A percentile compares a stretch with the other conserved stretches of the same genome.
Conservation (phyloP, 2,113 vertebrate species). For the Burhinus bistriatus region DNA sequence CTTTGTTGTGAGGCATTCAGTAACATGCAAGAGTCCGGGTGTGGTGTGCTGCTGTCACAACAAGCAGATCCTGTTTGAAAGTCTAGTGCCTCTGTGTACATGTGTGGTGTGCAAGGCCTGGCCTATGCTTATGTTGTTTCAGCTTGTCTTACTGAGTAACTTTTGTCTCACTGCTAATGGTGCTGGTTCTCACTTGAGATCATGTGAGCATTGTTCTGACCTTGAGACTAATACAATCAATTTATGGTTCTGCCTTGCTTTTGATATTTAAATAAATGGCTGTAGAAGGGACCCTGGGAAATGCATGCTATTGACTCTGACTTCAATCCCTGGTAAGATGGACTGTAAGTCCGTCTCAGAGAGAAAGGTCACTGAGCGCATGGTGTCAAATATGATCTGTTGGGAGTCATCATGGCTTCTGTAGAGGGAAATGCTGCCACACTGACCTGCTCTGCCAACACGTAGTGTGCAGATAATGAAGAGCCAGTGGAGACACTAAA, state of each 20-base stretch:
- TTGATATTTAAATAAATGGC: background rate
- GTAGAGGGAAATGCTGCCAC: background rate
- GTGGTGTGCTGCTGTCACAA: background rate
- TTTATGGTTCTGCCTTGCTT: background rate
- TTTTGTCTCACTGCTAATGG: background rate
- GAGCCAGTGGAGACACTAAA: background rate
- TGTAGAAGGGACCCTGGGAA: background rate
- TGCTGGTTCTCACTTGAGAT: background rate
- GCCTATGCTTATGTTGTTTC: background rate
- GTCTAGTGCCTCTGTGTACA: background rate
- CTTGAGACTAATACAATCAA: background rate
- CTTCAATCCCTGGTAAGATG: background rate
- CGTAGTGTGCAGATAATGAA: background rate
- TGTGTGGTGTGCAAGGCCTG: background rate
- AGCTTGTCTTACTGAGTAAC: background rate
- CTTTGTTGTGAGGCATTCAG: background rate
- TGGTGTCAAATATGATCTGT: background rate
- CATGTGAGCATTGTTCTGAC: background rate
- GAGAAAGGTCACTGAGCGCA: background rate
- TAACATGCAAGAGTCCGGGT: fast-evolving
- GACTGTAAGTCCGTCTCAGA: background rate
- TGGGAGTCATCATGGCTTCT: background rate
- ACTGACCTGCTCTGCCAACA: background rate
- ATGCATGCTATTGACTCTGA: background rate
- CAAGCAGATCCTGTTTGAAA: background rate